phyloP scores from a whole-genome alignment of 2,797 vertebrate genomes.

The Crenichthys baileyi region DNA sequence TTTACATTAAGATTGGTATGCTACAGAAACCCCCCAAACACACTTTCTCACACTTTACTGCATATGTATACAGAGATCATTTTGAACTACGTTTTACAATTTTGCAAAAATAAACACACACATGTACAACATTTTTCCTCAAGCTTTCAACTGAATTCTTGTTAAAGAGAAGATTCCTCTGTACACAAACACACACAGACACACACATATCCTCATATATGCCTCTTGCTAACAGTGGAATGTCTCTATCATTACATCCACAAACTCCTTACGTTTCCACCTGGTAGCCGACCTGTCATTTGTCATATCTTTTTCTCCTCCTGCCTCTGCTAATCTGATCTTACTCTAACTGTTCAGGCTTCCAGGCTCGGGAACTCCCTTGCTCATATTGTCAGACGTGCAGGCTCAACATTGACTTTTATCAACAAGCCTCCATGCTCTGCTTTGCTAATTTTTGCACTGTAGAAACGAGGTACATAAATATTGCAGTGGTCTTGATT shows the following conservation, averaged over 20 bases:
- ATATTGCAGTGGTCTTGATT: not conserved
- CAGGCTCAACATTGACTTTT: not conserved
- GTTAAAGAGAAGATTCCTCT: slow-evolving; percentile 58
- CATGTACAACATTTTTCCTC: slow-evolving; percentile 37
- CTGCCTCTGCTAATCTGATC: slow-evolving; percentile 14
- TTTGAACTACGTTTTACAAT: not conserved
- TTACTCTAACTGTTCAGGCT: not conserved
- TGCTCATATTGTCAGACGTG: not conserved
- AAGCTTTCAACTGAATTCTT: slow-evolving; percentile 39
- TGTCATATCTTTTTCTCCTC: slow-evolving; percentile 35
- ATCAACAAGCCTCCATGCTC: slow-evolving; percentile 1
- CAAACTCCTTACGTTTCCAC: slow-evolving; percentile 40
- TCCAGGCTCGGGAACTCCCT: not conserved
- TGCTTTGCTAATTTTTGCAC: not conserved
- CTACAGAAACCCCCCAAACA: too few species aligned
- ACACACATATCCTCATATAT: not conserved
- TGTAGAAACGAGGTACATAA: not conserved
- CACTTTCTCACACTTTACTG: not conserved
- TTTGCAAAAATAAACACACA: slow-evolving; percentile 26
- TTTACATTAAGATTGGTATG: too few species aligned
- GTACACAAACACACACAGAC: not conserved
- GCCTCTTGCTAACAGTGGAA: slow-evolving; percentile 38
- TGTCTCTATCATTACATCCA: slow-evolving; percentile 45
- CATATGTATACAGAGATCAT: not conserved
- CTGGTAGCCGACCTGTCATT: slow-evolving; percentile 38